Conservation (phyloP, 2,797 vertebrate genomes). For the Trachops cirrhosus region DNA sequence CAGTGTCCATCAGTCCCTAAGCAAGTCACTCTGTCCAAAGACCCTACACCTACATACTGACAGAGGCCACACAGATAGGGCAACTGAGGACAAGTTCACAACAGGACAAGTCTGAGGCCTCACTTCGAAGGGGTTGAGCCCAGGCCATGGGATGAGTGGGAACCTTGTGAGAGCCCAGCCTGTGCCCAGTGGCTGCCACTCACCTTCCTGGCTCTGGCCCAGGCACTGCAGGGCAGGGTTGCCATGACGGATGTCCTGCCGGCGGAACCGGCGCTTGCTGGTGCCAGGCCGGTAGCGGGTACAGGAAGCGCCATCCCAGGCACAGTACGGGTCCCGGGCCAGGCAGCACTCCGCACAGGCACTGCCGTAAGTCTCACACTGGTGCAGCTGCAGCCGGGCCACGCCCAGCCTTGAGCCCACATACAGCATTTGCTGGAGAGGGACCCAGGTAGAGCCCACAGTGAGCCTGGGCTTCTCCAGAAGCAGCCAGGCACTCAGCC, state of each 20-base stretch:
- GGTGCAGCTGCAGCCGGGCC: conserved; percentile 91
- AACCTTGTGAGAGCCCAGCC: neutral
- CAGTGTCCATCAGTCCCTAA: neutral
- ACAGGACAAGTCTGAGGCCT: neutral
- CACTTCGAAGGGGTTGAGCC: neutral
- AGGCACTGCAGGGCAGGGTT: conserved; percentile 92
- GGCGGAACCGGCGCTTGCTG: conserved; percentile 89
- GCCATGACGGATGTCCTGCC: conserved; percentile 88
- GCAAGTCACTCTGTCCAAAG: neutral
- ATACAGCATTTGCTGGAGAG: conserved; percentile 89
- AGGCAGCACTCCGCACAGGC: conserved; percentile 96
- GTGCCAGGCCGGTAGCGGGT: conserved; percentile 83
- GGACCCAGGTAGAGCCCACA: neutral
- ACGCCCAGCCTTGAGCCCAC: conserved; percentile 90
- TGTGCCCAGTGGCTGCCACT: conserved; percentile 27
- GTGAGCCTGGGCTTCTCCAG: neutral
- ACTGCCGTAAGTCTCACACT: conserved; percentile 91
- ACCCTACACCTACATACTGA: neutral
- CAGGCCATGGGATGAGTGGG: neutral
- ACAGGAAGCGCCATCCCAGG: conserved; percentile 93
- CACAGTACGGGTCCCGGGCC: conserved; percentile 95
- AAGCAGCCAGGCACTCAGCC: neutral
- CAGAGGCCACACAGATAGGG: neutral
- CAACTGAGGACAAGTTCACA: neutral
- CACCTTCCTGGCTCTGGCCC: conserved; percentile 91